Conservation (phyloP, 2,888 invertebrate species). For the Dugesia japonica region DNA sequence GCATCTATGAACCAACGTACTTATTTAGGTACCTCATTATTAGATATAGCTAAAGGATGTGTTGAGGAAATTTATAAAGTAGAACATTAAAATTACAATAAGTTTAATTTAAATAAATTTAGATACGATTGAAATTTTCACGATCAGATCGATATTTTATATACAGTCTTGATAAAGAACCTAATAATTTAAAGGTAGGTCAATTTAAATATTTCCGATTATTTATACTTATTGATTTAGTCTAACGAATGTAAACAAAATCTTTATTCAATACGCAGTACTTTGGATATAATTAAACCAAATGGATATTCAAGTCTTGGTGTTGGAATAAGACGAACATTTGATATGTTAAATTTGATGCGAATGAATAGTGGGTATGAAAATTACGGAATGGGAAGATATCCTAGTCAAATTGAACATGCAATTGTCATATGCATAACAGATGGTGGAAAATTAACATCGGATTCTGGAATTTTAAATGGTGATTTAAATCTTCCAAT, state of each 20-base stretch:
- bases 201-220: background rate
- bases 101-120: slow-evolving; percentile 24
- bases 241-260: slow-evolving; percentile 94
- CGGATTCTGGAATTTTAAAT: slow-evolving; percentile 48
- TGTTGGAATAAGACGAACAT: slow-evolving; percentile 80
- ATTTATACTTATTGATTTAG: slow-evolving; percentile 7
- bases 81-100: slow-evolving; percentile 23
- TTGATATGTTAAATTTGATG: slow-evolving; percentile 89
- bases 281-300: slow-evolving; percentile 83
- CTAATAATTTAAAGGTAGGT: slow-evolving; percentile 75
- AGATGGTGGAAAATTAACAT: slow-evolving; percentile 82
- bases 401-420: slow-evolving; percentile 88
- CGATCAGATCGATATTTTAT: slow-evolving; percentile 91
- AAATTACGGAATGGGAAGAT: slow-evolving; percentile 94
- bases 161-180: slow-evolving; percentile 93
- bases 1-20: slow-evolving; percentile 98
- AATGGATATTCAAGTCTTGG: slow-evolving; percentile 79
- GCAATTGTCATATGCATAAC: slow-evolving; percentile 91
- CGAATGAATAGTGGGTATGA: slow-evolving; percentile 88
- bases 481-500: slow-evolving; percentile 29
- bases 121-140: slow-evolving; percentile 49
- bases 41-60: slow-evolving; percentile 94
- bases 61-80: slow-evolving; percentile 97
- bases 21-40: slow-evolving; percentile 76
- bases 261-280: slow-evolving; percentile 84